phyloP scores from a whole-genome alignment of 92 coral and sea anemone species.

The Zoanthus sociatus region DNA sequence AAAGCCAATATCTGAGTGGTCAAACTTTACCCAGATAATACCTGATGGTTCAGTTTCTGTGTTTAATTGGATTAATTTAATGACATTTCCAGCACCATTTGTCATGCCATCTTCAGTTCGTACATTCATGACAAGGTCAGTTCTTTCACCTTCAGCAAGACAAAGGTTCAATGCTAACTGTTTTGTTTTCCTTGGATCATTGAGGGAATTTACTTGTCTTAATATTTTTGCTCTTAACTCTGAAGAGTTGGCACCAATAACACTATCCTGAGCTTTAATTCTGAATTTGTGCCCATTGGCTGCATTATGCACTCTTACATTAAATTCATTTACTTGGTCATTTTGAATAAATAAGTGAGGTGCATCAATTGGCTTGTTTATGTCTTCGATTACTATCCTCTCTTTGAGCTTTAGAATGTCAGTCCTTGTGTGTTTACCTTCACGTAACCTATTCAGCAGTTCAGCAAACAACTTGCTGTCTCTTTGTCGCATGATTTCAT shows the following conservation, averaged over 20 bases:
- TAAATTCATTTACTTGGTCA: conserved; percentile 43
- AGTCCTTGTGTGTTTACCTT: conserved; percentile 53
- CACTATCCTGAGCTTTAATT: conserved; percentile 51
- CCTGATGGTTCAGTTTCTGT: conserved; percentile 26
- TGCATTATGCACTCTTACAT: conserved; percentile 24
- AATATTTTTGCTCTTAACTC: conserved; percentile 50
- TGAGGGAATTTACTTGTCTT: conserved; percentile 39
- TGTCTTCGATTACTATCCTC: conserved; percentile 3
- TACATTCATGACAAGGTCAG: conserved; percentile 62
- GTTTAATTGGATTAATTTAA: conserved; percentile 39
- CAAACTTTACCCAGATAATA: conserved; percentile 56
- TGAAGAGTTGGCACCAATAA: conserved; percentile 37
- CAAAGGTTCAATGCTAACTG: conserved; percentile 37
- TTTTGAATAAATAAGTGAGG: conserved; percentile 61
- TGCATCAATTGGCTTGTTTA: conserved; percentile 19
- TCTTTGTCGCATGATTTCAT: conserved; percentile 61
- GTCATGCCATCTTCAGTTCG: conserved; percentile 56
- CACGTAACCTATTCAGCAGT: conserved; percentile 46
- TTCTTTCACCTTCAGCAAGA: conserved; percentile 60
- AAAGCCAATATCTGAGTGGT: conserved; percentile 46
- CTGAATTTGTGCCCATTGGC: conserved; percentile 43
- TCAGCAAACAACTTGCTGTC: conserved; percentile 62
- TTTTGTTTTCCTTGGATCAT: conserved; percentile 50
- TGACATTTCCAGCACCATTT: conserved; percentile 23
- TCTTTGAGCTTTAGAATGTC: conserved; percentile 37